These are phyloP conservation scores for Hippoglossus stenolepis DNA, from an alignment of 2,113 vertebrate species.

Conservation along the genomic window DNA sequence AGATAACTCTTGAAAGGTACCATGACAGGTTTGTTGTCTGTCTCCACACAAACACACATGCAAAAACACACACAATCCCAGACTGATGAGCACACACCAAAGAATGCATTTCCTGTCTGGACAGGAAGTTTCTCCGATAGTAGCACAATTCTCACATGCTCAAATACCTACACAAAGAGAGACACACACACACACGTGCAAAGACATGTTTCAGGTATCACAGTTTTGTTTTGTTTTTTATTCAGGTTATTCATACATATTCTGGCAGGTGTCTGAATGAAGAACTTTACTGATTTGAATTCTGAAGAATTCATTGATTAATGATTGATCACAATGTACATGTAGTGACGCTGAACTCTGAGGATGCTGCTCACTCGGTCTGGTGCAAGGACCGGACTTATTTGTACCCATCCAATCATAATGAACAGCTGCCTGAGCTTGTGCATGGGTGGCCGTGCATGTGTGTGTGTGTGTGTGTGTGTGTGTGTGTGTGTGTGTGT, in stretches of 20 bases:
- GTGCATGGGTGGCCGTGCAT: slow-evolving; percentile 10
- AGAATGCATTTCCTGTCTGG: slow-evolving; percentile 80
- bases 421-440: slow-evolving; percentile 63
- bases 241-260: not conserved
- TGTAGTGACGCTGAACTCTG: not conserved
- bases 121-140: slow-evolving; percentile 69
- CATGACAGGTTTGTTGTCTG: slow-evolving; percentile 56
- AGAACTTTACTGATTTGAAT: not conserved
- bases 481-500: slow-evolving; percentile 28
- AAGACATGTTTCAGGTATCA: not conserved
- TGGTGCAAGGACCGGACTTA: slow-evolving; percentile 47
- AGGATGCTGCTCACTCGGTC: slow-evolving; percentile 21
- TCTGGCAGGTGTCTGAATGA: not conserved
- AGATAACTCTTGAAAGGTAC: slow-evolving; percentile 67
- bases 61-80: slow-evolving; percentile 49
- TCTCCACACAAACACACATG: slow-evolving; percentile 53
- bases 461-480: slow-evolving; percentile 21
- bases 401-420: slow-evolving; percentile 40
- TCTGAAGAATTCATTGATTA: no score
- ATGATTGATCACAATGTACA: slow-evolving; percentile 4
- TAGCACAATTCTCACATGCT: slow-evolving; percentile 14
- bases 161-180: not conserved
- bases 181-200: not conserved
- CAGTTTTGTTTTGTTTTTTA: not conserved
- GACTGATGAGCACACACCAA: slow-evolving; percentile 58